Percentiles rank a stretch among this genome's conserved stretches.
Conservation (phyloP, 2,113 vertebrate species). For the Spizaetus ornatus region DNA sequence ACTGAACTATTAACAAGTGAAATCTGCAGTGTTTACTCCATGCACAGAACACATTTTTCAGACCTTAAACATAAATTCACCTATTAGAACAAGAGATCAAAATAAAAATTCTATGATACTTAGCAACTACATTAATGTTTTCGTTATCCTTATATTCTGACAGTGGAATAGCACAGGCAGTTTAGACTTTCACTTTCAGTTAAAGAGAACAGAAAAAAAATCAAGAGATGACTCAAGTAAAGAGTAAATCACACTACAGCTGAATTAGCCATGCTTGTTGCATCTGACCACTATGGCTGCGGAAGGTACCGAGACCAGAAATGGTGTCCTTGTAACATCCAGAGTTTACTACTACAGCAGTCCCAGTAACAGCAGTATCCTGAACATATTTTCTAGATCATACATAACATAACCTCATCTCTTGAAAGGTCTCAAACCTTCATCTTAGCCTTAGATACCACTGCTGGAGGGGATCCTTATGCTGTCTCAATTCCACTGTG, state of each 20-base stretch:
- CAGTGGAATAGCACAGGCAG: background rate
- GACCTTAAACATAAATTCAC: background rate
- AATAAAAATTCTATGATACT: background rate
- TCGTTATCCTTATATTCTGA: background rate
- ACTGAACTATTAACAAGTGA: background rate
- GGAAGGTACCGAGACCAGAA: background rate
- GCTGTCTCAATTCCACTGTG: background rate
- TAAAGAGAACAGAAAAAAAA: background rate
- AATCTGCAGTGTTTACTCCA: background rate
- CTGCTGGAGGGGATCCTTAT: background rate
- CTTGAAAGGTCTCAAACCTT: background rate
- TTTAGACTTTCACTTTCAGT: background rate
- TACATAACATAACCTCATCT: background rate
- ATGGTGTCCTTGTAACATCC: background rate
- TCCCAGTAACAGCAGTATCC: background rate
- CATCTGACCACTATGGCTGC: fast-evolving
- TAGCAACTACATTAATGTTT: background rate
- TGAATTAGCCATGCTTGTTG: background rate
- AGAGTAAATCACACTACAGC: background rate
- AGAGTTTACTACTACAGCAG: background rate
- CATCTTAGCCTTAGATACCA: background rate
- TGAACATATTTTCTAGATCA: background rate
- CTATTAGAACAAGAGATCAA: background rate
- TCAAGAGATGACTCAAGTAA: background rate
- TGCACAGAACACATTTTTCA: background rate